Base-by-base conservation (phyloP, 2,113 vertebrate species). In the Mirza zaza region DNA sequence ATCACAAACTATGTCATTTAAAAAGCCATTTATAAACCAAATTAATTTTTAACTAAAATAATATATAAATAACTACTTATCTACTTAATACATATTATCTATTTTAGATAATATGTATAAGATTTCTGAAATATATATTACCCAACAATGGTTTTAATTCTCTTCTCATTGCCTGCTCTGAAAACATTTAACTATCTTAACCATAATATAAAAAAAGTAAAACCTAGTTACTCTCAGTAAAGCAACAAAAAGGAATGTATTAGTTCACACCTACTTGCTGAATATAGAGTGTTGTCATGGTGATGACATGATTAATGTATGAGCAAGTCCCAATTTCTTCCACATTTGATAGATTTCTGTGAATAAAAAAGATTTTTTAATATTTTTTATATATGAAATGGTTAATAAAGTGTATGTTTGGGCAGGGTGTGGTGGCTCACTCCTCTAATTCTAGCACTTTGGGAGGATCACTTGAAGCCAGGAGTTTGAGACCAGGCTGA, bases 321-420 rank as follows among this genome's bases (percentile, higher is more conserved):
- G 99, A 99, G 96, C 99, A 99, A 91, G 99, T 99, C 48, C 99
- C 99, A 95, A 99, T 99, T 98, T 99, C 99, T 96, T 99, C 99
- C 96, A 99, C 99, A 39, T 99, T 99, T 97, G 99, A 99, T 93
- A 99, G 98, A 98, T 99, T 99, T 98, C 99, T 99, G 96, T 67
- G 50, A 98, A 68, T 85, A 92, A 91, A 98, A 97, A 82, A 97
- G 0, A 93, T 93, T 95, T 29, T 96, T 57, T 80, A 63, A 89
- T 87, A 39, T 95, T 90, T 92, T 90, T 87, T 76, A 86, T 8
- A 59, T 68, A 45, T 48, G 11, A 96, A 96, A 86, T 67, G 71
- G 8, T 80, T 23, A 77, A 29, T 29, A 82, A 93, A 83, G 25
- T 29, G 10, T 25, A 63, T 29, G 25, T 63, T 63, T 63, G 11